Conservation (phyloP, 2,888 invertebrate genomes). For the Chrysina gloriosa region DNA sequence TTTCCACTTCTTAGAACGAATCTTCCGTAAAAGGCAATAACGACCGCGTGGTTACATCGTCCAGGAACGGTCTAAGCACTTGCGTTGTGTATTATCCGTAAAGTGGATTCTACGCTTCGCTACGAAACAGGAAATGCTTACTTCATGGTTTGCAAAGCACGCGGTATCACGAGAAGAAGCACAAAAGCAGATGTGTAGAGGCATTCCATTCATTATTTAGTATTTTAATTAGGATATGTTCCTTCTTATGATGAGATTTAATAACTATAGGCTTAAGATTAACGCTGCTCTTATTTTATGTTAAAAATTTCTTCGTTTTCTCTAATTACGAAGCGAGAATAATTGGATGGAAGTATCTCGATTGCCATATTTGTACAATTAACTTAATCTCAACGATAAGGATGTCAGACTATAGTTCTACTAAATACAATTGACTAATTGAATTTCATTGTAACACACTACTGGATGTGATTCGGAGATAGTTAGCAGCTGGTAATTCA, state of each 20-base stretch:
- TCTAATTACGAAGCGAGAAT: no score
- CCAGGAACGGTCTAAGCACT: constrained; percentile 1
- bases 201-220: background rate
- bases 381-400: background rate
- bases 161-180: background rate
- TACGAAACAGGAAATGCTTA: constrained; percentile 18
- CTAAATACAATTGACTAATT: no score
- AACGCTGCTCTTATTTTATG: no score
- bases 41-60: background rate
- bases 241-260: no score
- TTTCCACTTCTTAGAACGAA: background rate
- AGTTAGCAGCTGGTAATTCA: no score
- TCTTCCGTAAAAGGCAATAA: background rate
- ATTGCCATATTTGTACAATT: background rate
- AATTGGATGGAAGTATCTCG: background rate
- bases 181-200: background rate
- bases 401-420: no score
- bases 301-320: no score
- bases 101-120: constrained; percentile 1
- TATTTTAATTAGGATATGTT: background rate
- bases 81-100: background rate
- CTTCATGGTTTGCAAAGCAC: constrained; percentile 14
- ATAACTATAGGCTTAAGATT: no score
- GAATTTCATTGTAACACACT: no score
- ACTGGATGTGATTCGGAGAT: no score